Base-by-base conservation (phyloP, 1,140 invertebrate species). In the Trinorchestia longiramus region DNA sequence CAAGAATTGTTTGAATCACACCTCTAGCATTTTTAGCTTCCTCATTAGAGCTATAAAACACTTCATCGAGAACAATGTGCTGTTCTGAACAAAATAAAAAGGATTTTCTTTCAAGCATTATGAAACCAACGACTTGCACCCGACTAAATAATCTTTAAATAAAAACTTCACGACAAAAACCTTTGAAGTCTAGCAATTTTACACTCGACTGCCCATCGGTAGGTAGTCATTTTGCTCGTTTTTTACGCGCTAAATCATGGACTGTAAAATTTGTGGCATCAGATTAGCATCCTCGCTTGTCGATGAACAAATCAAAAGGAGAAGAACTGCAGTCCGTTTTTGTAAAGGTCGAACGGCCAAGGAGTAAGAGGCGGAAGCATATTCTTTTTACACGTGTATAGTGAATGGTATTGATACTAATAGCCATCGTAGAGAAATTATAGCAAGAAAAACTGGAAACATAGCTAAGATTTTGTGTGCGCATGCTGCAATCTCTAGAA, bases 161-260 rank as follows among this genome's bases (percentile, higher is more conserved):
- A 90, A 90, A 42, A 41, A 43, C 88, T 41, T 41, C 88, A 41
- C 4, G 88, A 90, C n/a, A 90, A 90, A 90, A 41, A 90, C 88
- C 8, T 77, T 36, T 19, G 88, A 90, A 43, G 88, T 43, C 41
- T 42, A 42, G 41, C 88, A 90, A 90, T 90, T 90, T 90, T 43
- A 90, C 88, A 90, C 88, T 90, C 41, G 88, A 90, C 88, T 90
- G 88, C 88, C 43, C 88, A 90, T 42, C 88, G 43, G 41, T 90
- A 90, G 43, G 4, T 42, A 90, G 47, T 90, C 62, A 77, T 77
- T 77, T 90, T 90, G 41, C 88, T 42, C 4, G 43, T 90, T 90
- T 90, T 90, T 43, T 90, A 41, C 88, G 41, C 3, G 36, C 1
- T 77, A 90, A 90, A 90, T 43, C 88, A 90, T 43, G 43, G 88